A percentile compares a stretch with the other conserved stretches of the same genome.
These are phyloP conservation scores for Parambassis ranga DNA, from an alignment of 2,797 vertebrate species.

Conservation along the genomic window DNA sequence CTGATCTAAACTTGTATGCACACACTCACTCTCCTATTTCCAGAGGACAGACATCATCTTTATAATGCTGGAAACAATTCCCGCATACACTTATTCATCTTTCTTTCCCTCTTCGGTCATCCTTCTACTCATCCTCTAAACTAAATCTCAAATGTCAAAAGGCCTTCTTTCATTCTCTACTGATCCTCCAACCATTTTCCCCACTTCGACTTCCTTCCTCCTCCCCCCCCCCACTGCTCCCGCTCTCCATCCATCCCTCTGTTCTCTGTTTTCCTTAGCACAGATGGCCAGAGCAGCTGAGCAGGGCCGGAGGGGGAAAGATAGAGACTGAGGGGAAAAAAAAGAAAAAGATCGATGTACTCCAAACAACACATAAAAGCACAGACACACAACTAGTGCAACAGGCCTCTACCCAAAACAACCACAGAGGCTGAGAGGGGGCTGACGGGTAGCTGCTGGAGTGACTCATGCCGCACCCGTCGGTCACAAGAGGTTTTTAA, in stretches of 20 bases:
- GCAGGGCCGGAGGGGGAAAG: constrained; percentile 66
- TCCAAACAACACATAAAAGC: constrained; percentile 30
- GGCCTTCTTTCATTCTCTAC: constrained; percentile 40
- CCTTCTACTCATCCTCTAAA: constrained; percentile 49
- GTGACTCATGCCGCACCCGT: constrained; percentile 20
- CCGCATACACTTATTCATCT: constrained; percentile 11
- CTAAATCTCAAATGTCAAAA: constrained; percentile 38
- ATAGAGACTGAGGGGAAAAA: constrained; percentile 9
- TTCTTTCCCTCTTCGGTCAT: constrained; percentile 36
- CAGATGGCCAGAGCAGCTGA: constrained; percentile 85
- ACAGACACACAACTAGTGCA: constrained; percentile 27
- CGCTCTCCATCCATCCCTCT: constrained; percentile 55
- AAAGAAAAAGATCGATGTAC: constrained; percentile 20
- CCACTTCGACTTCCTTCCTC: constrained; percentile 24
- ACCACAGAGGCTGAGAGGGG: constrained; percentile 14
- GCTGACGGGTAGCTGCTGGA: constrained; percentile 14
- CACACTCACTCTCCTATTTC: constrained; percentile 57
- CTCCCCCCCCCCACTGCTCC: constrained; percentile 19
- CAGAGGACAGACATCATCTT: constrained; percentile 55
- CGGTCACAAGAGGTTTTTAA: constrained; percentile 21
- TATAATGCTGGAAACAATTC: constrained; percentile 50
- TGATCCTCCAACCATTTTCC: constrained; percentile 20
- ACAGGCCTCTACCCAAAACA: constrained; percentile 41
- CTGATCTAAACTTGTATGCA: constrained; percentile 54
- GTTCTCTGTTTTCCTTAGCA: constrained; percentile 77